phyloP scores from a whole-genome alignment of 2,797 vertebrate genomes.

The Pantherophis alleghaniensis region DNA sequence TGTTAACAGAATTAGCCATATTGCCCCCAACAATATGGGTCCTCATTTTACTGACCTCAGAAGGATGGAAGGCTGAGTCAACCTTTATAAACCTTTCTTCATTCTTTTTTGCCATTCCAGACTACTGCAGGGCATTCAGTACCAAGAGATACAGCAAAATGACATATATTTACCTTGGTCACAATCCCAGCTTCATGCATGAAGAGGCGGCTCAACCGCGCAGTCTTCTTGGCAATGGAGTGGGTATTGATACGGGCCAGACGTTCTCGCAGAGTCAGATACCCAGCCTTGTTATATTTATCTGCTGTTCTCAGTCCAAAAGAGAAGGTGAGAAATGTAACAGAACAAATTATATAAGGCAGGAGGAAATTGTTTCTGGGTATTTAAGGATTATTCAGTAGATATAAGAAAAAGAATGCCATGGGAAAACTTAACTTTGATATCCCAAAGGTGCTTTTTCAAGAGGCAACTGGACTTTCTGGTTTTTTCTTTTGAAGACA shows the following conservation, averaged over 20 bases:
- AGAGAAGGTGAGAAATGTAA: not conserved
- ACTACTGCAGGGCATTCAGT: no score
- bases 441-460: not conserved
- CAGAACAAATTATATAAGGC: not conserved
- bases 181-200: conserved; percentile 89
- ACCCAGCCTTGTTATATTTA: conserved; percentile 89
- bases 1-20: not conserved
- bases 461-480: not conserved
- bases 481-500: no score
- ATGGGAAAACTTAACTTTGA: not conserved
- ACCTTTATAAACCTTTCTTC: not conserved
- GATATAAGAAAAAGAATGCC: not conserved
- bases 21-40: not conserved
- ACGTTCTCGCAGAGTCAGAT: conserved; percentile 84
- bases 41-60: not conserved
- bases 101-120: not conserved
- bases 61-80: no score
- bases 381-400: not conserved
- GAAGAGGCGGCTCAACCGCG: conserved; percentile 84
- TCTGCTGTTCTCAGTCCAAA: conserved; percentile 73
- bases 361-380: not conserved
- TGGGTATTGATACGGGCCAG: conserved; percentile 87
- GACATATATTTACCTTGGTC: conserved; percentile 75
- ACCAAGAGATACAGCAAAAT: not conserved
- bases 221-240: conserved; percentile 94